Percentiles rank a stretch among this genome's conserved stretches.
These are phyloP conservation scores for Agriopis aurantiaria DNA, from an alignment of 2,888 invertebrate genomes.

Conservation along the genomic window DNA sequence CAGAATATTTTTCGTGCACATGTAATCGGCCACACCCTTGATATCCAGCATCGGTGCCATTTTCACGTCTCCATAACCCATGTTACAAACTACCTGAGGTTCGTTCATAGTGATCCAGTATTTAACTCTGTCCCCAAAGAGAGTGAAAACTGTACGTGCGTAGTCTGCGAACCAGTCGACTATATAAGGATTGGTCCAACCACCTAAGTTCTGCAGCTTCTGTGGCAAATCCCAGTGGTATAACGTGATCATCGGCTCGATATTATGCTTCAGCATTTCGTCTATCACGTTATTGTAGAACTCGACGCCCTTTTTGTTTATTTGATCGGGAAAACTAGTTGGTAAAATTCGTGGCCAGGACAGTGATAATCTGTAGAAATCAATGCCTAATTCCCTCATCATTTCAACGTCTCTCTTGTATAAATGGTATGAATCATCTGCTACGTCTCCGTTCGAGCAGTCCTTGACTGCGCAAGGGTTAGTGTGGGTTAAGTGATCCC, in stretches of 20 bases:
- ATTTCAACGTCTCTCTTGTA: slow-evolving; percentile 83
- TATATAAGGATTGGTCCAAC: slow-evolving; percentile 74
- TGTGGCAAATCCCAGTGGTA: slow-evolving; percentile 82
- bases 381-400: slow-evolving; percentile 70
- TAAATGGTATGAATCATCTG: slow-evolving; percentile 86
- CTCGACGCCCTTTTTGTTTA: slow-evolving; percentile 84
- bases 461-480: slow-evolving; percentile 78
- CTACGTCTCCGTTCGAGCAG: slow-evolving; percentile 84
- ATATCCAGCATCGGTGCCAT: slow-evolving; percentile 63
- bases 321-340: slow-evolving; percentile 74
- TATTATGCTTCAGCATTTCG: slow-evolving; percentile 84
- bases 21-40: slow-evolving; percentile 75
- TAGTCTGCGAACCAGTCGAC: slow-evolving; percentile 77
- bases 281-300: slow-evolving; percentile 88
- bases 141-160: slow-evolving; percentile 67
- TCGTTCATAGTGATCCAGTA: slow-evolving; percentile 87
- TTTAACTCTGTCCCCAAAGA: slow-evolving; percentile 79
- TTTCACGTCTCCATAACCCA: slow-evolving; percentile 69
- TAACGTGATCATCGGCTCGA: slow-evolving; percentile 86
- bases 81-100: slow-evolving; percentile 66
- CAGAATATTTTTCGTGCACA: slow-evolving; percentile 77
- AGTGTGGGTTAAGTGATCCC: slow-evolving; percentile 86
- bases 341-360: slow-evolving; percentile 88
- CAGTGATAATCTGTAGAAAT: slow-evolving; percentile 83
- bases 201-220: slow-evolving; percentile 80